A percentile compares a stretch with the other conserved stretches of the same genome.
phyloP scores from a whole-genome alignment of 2,797 vertebrate species.

The Lagocephalus sceleratus region DNA sequence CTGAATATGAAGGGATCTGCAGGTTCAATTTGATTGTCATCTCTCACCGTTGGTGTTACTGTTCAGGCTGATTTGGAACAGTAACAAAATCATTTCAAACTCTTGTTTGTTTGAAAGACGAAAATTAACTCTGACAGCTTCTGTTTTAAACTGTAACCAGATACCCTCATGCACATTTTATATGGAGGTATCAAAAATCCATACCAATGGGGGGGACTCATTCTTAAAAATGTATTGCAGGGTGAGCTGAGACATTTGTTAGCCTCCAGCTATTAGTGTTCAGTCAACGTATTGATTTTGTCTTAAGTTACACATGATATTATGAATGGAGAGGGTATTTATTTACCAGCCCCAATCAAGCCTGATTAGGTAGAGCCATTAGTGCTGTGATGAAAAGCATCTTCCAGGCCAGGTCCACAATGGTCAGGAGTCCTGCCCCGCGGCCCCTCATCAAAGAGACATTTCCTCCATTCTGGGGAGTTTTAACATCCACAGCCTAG shows the following conservation, averaged over 20 bases:
- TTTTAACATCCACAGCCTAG: slow-evolving; percentile 50
- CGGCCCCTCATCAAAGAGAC: slow-evolving; percentile 57
- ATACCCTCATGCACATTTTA: slow-evolving; percentile 48
- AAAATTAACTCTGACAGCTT: slow-evolving; percentile 16
- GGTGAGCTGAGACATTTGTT: slow-evolving; percentile 52
- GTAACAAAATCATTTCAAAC: slow-evolving; percentile 9
- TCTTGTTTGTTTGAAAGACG: slow-evolving; percentile 8
- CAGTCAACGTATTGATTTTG: slow-evolving; percentile 65
- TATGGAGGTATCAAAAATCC: slow-evolving; percentile 49
- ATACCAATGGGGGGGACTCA: slow-evolving; percentile 52
- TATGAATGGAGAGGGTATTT: slow-evolving; percentile 68
- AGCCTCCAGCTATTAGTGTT: slow-evolving; percentile 55
- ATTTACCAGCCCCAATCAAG: slow-evolving; percentile 69
- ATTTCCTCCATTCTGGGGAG: slow-evolving; percentile 56
- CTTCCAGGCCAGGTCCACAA: slow-evolving; percentile 63
- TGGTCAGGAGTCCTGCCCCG: slow-evolving; percentile 59
- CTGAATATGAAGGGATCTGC: slow-evolving; percentile 34
- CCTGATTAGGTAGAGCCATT: slow-evolving; percentile 71
- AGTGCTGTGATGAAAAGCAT: slow-evolving; percentile 69
- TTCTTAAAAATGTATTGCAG: slow-evolving; percentile 52
- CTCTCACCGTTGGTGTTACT: slow-evolving; percentile 28
- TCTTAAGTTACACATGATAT: slow-evolving; percentile 66
- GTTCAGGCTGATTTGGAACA: slow-evolving; percentile 31
- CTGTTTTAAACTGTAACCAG: slow-evolving; percentile 19
- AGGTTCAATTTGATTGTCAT: slow-evolving; percentile 34